phyloP scores from a whole-genome alignment of 2,888 invertebrate genomes.

The Orthonevra nobilis region DNA sequence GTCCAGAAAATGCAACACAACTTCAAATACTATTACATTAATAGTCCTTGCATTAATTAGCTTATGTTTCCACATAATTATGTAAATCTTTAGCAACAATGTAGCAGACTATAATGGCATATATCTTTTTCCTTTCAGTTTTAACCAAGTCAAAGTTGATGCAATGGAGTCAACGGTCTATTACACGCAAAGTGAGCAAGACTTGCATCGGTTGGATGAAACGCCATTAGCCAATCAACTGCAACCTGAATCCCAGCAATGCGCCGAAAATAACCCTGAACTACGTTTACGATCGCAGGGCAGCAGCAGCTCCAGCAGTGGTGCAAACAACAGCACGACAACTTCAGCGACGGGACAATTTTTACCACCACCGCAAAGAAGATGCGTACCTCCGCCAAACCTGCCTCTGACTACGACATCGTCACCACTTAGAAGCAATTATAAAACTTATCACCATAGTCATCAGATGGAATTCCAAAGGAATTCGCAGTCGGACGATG shows the following conservation, averaged over 20 bases:
- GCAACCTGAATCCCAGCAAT: conserved; percentile 70
- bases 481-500: conserved; percentile 97
- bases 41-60: conserved; percentile 11
- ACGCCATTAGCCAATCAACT: conserved; percentile 66
- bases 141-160: conserved; percentile 39
- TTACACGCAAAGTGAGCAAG: conserved; percentile 79
- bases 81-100: conserved; percentile 8
- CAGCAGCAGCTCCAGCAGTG: conserved; percentile 70
- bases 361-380: conserved; percentile 78
- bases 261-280: conserved; percentile 60
- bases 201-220: conserved; percentile 77
- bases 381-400: conserved; percentile 77
- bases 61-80: conserved; percentile 20
- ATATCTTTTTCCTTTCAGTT: conserved; percentile 21
- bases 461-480: conserved; percentile 86
- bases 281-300: conserved; percentile 69
- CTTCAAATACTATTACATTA: too few relatives aligned
- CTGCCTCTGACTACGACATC: conserved; percentile 77
- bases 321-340: conserved; percentile 73
- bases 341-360: conserved; percentile 74
- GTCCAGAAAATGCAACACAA: too few relatives aligned
- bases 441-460: conserved; percentile 77
- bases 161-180: conserved; percentile 76
- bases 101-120: conserved; percentile 18
- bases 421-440: conserved; percentile 78